Conservation (phyloP, 2,113 vertebrate species). For the Mus pahari region DNA sequence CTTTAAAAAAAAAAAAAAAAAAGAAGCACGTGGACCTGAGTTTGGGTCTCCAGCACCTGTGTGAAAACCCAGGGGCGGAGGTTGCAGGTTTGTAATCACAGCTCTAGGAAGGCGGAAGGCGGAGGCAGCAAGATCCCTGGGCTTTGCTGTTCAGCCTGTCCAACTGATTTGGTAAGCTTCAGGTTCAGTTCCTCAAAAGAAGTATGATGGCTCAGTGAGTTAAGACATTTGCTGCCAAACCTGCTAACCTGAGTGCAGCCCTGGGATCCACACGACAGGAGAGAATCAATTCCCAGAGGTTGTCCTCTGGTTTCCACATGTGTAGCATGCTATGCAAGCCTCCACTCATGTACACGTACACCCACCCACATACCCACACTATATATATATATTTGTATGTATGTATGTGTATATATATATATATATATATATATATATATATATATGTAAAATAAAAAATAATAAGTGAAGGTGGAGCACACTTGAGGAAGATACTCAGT, state of each 20-base stretch:
- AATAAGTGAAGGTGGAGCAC: not conserved
- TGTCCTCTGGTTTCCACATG: not conserved
- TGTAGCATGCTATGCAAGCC: too few relatives aligned
- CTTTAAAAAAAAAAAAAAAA: too few relatives aligned
- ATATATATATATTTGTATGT: too few relatives aligned
- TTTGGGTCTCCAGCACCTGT: not conserved
- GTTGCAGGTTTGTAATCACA: not conserved
- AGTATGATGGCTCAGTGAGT: too few relatives aligned
- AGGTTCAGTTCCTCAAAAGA: not conserved
- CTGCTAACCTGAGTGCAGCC: not conserved
- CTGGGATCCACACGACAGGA: not conserved
- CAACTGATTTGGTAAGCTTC: not conserved
- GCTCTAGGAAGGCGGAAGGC: not conserved
- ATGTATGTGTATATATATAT: too few relatives aligned
- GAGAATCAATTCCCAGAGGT: not conserved
- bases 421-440: too few relatives aligned
- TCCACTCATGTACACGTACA: not conserved
- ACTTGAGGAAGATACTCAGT: not conserved
- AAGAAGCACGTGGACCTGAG: too few relatives aligned
- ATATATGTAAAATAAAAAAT: not conserved
- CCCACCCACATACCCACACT: too few relatives aligned
- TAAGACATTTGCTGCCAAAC: not conserved
- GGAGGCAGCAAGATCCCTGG: not conserved
- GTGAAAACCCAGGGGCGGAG: not conserved
- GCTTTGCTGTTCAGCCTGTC: not conserved